Base-by-base conservation (phyloP, 1,140 invertebrate species). In the Elymnias hypermnestra region DNA sequence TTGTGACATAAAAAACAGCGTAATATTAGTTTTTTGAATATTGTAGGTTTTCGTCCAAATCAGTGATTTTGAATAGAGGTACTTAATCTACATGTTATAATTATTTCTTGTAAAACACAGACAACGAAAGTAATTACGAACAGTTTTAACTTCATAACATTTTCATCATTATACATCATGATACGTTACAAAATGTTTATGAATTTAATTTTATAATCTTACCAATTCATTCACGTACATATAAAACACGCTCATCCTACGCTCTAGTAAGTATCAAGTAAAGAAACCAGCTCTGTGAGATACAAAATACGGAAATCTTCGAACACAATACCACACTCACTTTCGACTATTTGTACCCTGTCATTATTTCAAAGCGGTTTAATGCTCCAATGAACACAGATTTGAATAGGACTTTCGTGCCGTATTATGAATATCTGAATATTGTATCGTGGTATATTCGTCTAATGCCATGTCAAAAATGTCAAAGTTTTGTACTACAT, bases 271-370 rank as follows among this genome's bases (percentile, higher is more conserved):
- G 12, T 28, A 47, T 5, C 31, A 31, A 12, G 33, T 36, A 36
- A 36, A 36, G 33, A 36, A 36, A 36, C 22, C 17, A 29, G 18
- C 31, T 40, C 35, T 41, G 48, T 40, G 31, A 33, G 37, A 33
- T 40, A 33, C 43, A 55, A 37, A 47, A 31, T 33, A 31, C 36
- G 44, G 47, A 49, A 49, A 37, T 21, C 33, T 19, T 36, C 15
- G 25, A 39, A 50, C 38, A 71, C 71, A 74, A 72, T 74, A 41
- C 33, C n/a, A 60, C 49, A 45, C 29, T 52, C 53, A 65, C 72
- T 75, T 75, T 75, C 72, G 59, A 64, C 59, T 55, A 72, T 72
- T 75, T 70, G 72, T 68, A 67, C 63, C 55, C 57, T 67, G 68
- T 72, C 69, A 67, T 63, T 67, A 64, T 48, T 42, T 67, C 58